Conservation (phyloP, 2,797 vertebrate genomes). For the Peromyscus aztecus region DNA sequence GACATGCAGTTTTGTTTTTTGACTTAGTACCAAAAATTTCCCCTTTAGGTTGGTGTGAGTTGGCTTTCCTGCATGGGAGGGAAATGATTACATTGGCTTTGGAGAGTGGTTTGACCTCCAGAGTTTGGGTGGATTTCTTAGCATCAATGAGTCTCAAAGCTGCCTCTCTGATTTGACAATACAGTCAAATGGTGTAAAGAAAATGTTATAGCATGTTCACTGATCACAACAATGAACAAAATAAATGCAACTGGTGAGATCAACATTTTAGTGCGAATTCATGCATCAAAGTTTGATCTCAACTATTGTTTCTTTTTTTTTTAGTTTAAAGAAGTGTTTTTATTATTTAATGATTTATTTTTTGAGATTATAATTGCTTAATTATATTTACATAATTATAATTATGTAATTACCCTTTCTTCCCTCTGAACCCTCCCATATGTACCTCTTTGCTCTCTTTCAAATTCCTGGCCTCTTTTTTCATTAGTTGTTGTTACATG, state of each 20-base stretch:
- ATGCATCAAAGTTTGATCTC: neutral
- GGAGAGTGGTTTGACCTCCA: slow-evolving; percentile 72
- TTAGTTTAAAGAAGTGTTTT: neutral
- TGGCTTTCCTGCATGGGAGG: neutral
- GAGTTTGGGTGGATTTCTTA: slow-evolving; percentile 74
- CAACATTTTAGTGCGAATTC: slow-evolving; percentile 52
- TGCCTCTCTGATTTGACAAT: slow-evolving; percentile 74
- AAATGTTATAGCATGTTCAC: neutral
- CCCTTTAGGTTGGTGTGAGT: slow-evolving; percentile 67
- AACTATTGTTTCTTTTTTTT: neutral
- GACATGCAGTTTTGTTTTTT: slow-evolving; percentile 71
- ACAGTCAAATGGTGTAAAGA: slow-evolving; percentile 59
- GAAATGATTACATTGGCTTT: slow-evolving; percentile 70
- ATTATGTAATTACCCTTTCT: neutral
- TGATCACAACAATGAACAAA: slow-evolving; percentile 68
- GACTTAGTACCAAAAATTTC: slow-evolving; percentile 32
- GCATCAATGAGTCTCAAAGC: slow-evolving; percentile 79
- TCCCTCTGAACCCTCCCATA: neutral
- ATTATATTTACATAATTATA: neutral
- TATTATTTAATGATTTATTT: neutral
- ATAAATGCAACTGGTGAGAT: slow-evolving; percentile 42
- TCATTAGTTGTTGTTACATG: neutral
- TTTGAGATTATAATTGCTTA: neutral
- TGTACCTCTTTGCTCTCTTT: neutral
- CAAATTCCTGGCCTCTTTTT: neutral